Percentiles rank a stretch among this genome's conserved stretches.
phyloP scores from a whole-genome alignment of 2,888 invertebrate genomes.

The Resseliella maxima region DNA sequence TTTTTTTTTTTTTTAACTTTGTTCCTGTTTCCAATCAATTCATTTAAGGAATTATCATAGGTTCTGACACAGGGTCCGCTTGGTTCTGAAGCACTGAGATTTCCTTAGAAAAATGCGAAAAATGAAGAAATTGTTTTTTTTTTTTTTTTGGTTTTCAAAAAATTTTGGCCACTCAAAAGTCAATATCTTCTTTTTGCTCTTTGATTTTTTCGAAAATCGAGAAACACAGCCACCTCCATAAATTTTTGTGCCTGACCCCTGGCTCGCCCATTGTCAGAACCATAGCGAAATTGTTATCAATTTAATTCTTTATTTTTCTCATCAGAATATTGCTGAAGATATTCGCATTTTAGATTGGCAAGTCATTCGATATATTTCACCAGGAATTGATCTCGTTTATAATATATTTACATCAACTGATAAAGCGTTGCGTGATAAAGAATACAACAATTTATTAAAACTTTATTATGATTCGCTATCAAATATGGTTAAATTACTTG shows the following conservation, averaged over 20 bases:
- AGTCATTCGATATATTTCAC: conserved; percentile 58
- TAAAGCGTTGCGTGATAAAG: conserved; percentile 56
- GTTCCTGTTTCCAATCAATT: neutral
- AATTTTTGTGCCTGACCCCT: no score
- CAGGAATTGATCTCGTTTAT: conserved; percentile 58
- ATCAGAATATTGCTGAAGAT: conserved; percentile 56
- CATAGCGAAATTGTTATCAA: neutral
- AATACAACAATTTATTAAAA: conserved; percentile 57
- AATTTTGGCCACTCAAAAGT: no score
- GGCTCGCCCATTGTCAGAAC: no score
- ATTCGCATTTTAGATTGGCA: conserved; percentile 58
- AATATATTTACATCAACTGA: conserved; percentile 58
- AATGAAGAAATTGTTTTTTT: no score
- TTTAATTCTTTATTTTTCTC: neutral
- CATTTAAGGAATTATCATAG: neutral
- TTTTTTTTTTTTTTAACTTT: no score
- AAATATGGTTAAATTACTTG: conserved; percentile 59
- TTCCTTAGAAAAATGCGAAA: no score
- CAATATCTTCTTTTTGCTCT: no score
- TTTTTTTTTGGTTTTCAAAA: neutral
- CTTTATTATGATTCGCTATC: conserved; percentile 58
- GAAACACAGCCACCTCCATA: no score
- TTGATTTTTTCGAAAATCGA: no score
- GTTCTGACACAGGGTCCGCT: no score
- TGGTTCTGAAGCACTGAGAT: no score